phyloP scores from a whole-genome alignment of 30 jellyfish, hydroid and myxozoan genomes.

The Aurelia coerulea region DNA sequence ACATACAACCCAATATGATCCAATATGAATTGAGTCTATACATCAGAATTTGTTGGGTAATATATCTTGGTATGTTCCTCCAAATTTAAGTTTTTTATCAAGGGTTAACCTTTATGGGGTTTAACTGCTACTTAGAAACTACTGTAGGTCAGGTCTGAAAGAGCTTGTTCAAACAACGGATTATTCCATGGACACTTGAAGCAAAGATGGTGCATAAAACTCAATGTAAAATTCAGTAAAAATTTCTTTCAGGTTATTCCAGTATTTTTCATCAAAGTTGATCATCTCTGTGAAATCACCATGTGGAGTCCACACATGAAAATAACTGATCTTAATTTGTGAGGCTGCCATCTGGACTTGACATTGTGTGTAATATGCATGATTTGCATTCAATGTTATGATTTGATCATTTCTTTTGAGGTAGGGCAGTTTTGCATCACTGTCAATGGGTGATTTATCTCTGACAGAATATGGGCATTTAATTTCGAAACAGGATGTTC shows the following conservation, averaged over 20 bases:
- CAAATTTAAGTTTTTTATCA: too few species aligned
- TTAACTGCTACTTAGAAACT: too few species aligned
- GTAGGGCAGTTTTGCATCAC: neutral
- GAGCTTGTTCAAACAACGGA: too few species aligned
- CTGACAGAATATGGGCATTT: constrained; percentile 49
- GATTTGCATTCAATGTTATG: neutral
- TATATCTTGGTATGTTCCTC: too few species aligned
- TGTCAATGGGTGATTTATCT: constrained; percentile 1
- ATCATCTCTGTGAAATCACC: constrained; percentile 20
- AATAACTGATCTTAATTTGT: constrained; percentile 34
- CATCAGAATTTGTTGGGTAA: too few species aligned
- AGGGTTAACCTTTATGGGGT: too few species aligned
- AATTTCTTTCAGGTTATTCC: neutral
- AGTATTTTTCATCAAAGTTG: neutral
- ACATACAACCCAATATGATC: too few species aligned
- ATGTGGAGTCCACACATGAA: constrained; percentile 47
- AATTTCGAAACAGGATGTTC: constrained; percentile 55
- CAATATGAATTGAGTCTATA: too few species aligned
- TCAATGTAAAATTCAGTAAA: constrained; percentile 10
- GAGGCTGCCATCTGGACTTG: constrained; percentile 65
- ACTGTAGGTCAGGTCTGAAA: too few species aligned
- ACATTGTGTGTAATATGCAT: constrained; percentile 54
- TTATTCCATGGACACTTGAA: neutral
- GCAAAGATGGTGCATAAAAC: neutral
- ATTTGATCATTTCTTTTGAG: neutral